Percentiles rank a stretch among this genome's conserved stretches.
phyloP scores from a whole-genome alignment of 2,888 invertebrate species.

The Dryobota labecula region DNA sequence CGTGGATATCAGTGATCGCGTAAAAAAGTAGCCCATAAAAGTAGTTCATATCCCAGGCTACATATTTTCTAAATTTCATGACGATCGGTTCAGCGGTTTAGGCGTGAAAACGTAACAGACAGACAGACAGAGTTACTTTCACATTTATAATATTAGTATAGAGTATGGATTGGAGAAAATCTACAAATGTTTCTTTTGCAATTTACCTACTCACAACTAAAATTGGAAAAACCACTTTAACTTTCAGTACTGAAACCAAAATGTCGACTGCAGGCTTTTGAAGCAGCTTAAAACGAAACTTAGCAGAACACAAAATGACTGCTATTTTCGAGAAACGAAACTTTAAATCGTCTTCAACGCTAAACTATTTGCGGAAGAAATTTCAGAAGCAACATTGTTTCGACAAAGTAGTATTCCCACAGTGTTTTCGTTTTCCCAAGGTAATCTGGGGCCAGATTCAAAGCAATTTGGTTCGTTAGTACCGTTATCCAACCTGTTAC shows the following conservation, averaged over 20 bases:
- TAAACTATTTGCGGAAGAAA: constrained; percentile 62
- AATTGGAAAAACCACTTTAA: constrained; percentile 31
- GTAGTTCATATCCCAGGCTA: too few relatives aligned
- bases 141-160: too few relatives aligned
- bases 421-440: constrained; percentile 59
- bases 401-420: constrained; percentile 57
- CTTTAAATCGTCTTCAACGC: constrained; percentile 19
- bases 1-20: too few relatives aligned
- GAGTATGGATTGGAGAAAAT: too few relatives aligned
- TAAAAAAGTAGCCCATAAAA: too few relatives aligned
- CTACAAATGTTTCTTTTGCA: too few relatives aligned
- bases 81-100: too few relatives aligned
- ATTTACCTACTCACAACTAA: too few relatives aligned
- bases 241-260: constrained; percentile 8
- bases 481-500: constrained; percentile 62
- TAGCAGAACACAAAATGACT: constrained; percentile 16
- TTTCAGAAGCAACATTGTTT: constrained; percentile 54
- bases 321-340: constrained; percentile 32
- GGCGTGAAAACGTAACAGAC: too few relatives aligned
- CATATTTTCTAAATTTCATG: too few relatives aligned
- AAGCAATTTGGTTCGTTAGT: constrained; percentile 53
- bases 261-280: constrained; percentile 6
- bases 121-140: too few relatives aligned
- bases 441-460: constrained; percentile 36
- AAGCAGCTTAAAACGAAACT: constrained; percentile 20